phyloP scores from a whole-genome alignment of 1,140 invertebrate genomes.

The Drosophila quadrilineata region DNA sequence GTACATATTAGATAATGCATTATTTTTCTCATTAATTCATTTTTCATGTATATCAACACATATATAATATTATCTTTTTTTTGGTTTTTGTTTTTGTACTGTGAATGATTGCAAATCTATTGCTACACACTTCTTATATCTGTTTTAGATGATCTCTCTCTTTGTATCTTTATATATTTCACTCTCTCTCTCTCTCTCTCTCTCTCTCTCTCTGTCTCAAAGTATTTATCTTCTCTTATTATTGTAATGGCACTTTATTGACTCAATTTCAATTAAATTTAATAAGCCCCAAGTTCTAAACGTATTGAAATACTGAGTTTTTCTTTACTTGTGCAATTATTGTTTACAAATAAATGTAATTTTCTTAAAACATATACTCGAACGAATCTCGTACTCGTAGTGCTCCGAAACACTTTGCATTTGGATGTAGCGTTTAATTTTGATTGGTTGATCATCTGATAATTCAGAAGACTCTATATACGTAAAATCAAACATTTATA shows the following conservation, averaged over 20 bases:
- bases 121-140: too few relatives aligned
- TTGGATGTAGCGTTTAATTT: conserved; percentile 75
- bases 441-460: conserved; percentile 65
- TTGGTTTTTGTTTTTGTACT: conserved; percentile 36
- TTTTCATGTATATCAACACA: too few relatives aligned
- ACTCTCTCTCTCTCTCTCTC: not conserved
- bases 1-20: too few relatives aligned
- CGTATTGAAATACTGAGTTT: conserved; percentile 53
- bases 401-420: conserved; percentile 75
- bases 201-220: conserved; percentile 5
- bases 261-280: conserved; percentile 14
- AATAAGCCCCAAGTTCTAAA: conserved; percentile 39
- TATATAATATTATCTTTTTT: conserved; percentile 36
- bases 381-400: conserved; percentile 74
- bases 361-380: too few relatives aligned
- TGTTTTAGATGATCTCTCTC: not conserved
- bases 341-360: too few relatives aligned
- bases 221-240: not conserved
- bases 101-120: conserved; percentile 27
- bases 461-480: conserved; percentile 4
- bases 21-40: too few relatives aligned
- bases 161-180: not conserved
- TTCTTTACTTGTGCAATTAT: conserved; percentile 65
- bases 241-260: too few relatives aligned
- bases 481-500: not conserved